Base-by-base conservation (phyloP, 2,888 invertebrate genomes). In the Yponomeuta sedellus region DNA sequence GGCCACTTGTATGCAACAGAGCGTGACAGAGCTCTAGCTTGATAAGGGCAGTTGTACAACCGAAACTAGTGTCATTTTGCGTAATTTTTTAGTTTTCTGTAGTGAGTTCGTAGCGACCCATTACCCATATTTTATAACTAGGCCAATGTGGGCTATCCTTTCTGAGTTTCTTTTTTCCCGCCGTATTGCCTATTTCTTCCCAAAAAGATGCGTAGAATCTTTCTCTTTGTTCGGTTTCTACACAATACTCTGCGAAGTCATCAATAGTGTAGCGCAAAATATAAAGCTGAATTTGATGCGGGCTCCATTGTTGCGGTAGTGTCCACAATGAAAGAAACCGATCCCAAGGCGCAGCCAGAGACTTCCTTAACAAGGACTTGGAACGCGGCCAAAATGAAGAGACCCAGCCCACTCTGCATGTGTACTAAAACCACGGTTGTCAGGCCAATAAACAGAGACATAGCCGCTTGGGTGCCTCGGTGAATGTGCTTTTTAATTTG, bases 331-430 rank as follows among this genome's bases (percentile, higher is more conserved):
- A 80, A 81, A 82, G 85, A 83, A 82, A 83, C 83, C 44, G 82
- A 81, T 79, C 78, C 79, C 77, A 81, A 83, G 81, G 44, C 34
- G 34, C 34, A 82, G 82, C 76, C 79, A 76, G 80, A 76, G 80
- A 83, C 79, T 86, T 85, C 85, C 83, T 85, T 87, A 85, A 88
- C 89, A 88, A 88, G 88, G 81, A 79, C 74, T 86, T 88, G 88
- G 88, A 81, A 77, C 77, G 75, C 71, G 75, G 86, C 89, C 88
- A 87, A 87, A 83, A 83, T 78, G 82, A 81, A 79, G 76, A 82
- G 75, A 75, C 62, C 19, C n/a, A 34, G 59, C 12, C 59, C 25
- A 52, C 44, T 52, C 16, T 52, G 44, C 44, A 52, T 52, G 44
- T 19, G 59, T 19, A 19, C 59, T 59, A 59, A 59, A 59, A 52